Conservation (phyloP, 2,888 invertebrate genomes). For the Ennomos erosarius region DNA sequence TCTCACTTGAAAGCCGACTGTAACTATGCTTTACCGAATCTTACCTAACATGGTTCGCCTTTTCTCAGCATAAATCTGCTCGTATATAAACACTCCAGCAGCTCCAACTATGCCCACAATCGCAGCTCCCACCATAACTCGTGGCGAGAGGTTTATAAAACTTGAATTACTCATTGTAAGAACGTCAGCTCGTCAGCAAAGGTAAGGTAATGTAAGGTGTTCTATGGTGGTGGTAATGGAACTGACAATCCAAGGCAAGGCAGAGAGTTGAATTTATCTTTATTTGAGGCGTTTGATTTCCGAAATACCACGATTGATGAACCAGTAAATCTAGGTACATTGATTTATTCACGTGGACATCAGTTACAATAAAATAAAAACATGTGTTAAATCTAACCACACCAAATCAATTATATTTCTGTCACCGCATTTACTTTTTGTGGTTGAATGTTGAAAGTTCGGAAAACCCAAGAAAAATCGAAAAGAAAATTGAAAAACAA, state of each 20-base stretch:
- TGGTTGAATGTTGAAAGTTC: too few species aligned
- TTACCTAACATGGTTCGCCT: conserved; percentile 76
- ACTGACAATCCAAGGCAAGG: not conserved
- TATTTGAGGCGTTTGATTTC: conserved; percentile 1
- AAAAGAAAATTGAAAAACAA: too few species aligned
- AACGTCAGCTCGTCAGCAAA: not conserved
- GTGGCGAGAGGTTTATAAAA: conserved; percentile 58
- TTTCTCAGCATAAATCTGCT: conserved; percentile 79
- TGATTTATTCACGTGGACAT: too few species aligned
- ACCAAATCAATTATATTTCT: too few species aligned
- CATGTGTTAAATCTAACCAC: too few species aligned
- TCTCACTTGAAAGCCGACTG: too few species aligned
- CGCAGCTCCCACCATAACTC: conserved; percentile 76
- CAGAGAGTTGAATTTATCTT: conserved; percentile 6
- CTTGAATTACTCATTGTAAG: conserved; percentile 35
- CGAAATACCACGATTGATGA: not conserved
- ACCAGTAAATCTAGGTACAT: too few species aligned
- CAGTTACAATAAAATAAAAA: too few species aligned
- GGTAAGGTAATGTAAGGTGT: not conserved
- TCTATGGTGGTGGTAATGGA: too few species aligned
- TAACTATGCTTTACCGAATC: too few species aligned
- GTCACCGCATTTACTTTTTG: too few species aligned
- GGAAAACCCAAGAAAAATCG: too few species aligned
- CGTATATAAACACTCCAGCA: conserved; percentile 79
- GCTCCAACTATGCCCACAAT: conserved; percentile 80